Evolutionary conservation across 2,888 invertebrate genomes (phyloP).

Genomic region (Chymomyza procnemis): DNA sequence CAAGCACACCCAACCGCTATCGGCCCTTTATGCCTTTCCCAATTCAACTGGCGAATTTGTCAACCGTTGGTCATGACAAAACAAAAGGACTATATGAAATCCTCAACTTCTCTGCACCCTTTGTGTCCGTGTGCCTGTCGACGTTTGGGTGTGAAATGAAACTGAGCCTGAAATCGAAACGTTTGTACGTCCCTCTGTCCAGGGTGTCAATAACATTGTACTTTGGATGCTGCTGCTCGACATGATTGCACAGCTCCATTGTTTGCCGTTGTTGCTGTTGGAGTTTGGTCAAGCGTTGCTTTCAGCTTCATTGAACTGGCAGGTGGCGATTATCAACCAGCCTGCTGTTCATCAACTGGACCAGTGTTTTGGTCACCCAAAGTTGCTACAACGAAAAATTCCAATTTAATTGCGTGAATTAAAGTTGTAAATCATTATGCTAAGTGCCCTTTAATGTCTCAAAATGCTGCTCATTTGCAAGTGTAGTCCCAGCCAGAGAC

Average conservation of each 20-base stretch:
- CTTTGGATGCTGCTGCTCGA: conserved; percentile 13
- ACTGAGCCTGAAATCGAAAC: conserved; percentile 52
- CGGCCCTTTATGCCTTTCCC: neutral
- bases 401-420: conserved; percentile 77
- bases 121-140: conserved; percentile 1
- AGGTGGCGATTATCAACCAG: conserved; percentile 19
- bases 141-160: conserved; percentile 28
- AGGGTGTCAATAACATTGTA: conserved; percentile 67
- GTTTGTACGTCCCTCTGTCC: conserved; percentile 29
- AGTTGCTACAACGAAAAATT: conserved; percentile 46
- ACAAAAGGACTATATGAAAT: neutral
- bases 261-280: conserved; percentile 16
- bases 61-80: neutral
- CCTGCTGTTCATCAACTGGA: neutral
- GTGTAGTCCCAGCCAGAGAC: conserved; percentile 37
- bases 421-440: conserved; percentile 77
- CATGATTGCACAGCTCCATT: conserved; percentile 20
- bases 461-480: conserved; percentile 74
- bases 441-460: conserved; percentile 76
- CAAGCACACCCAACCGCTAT: conserved; percentile 29
- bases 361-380: neutral
- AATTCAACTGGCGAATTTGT: neutral
- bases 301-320: conserved; percentile 57
- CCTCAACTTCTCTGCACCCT: conserved; percentile 5
- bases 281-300: conserved; percentile 18